Percentiles rank a stretch among this genome's conserved stretches.
Evolutionary conservation across 2,888 invertebrate species (phyloP).

Genomic region (Pimpla rufipes): DNA sequence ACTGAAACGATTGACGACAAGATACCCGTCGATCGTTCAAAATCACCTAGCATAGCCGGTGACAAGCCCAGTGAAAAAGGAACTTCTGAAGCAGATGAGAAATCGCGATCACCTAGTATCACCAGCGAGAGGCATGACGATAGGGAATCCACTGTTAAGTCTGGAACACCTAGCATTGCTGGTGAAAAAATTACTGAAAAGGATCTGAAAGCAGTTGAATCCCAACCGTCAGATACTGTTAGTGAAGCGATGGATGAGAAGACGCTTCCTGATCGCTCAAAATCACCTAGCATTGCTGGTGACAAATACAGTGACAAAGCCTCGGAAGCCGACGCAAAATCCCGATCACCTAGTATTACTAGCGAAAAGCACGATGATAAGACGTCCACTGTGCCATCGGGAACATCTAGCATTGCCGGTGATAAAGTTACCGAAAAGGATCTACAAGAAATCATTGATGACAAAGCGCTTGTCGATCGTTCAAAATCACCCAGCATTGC

Average conservation of each 20-base stretch:
- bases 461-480: neutral
- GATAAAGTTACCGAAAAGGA: conserved; percentile 43
- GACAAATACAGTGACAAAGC: neutral
- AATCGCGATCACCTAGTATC: too few species aligned
- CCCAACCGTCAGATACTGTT: too few species aligned
- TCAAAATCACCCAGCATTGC: conserved; percentile 20
- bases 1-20: conserved; percentile 40
- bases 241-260: too few species aligned
- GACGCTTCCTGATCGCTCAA: too few species aligned
- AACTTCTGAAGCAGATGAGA: too few species aligned
- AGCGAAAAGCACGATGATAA: conserved; percentile 25
- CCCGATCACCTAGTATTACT: conserved; percentile 55
- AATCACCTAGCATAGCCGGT: conserved; percentile 12
- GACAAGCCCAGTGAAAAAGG: too few species aligned
- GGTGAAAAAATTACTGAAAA: too few species aligned
- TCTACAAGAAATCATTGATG: conserved; percentile 2
- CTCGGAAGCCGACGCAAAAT: conserved; percentile 6
- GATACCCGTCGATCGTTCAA: conserved; percentile 34
- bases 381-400: neutral
- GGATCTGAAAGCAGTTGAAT: too few species aligned
- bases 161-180: too few species aligned
- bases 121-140: too few species aligned
- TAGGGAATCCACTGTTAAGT: too few species aligned
- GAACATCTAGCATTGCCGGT: conserved; percentile 48
- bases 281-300: conserved; percentile 21